Evolutionary conservation across 2,113 vertebrate species (phyloP).

Genomic region (Petroica traversi): DNA sequence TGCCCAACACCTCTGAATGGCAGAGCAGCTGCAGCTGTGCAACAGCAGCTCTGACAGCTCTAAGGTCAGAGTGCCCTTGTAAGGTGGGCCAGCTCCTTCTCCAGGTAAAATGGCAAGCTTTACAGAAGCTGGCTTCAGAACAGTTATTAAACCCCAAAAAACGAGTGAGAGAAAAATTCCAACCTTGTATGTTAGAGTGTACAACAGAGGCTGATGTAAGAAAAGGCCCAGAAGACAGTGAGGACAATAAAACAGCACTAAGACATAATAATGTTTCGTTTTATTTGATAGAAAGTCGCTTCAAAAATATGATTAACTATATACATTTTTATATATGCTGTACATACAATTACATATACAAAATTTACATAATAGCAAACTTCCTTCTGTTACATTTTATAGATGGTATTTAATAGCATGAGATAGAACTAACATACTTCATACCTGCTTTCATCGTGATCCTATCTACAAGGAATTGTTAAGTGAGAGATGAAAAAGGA

Average conservation of each 20-base stretch:
- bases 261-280: slow-evolving; percentile 9
- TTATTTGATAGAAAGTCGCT: slow-evolving; percentile 55
- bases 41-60: background rate
- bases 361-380: slow-evolving; percentile 24
- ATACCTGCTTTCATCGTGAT: slow-evolving; percentile 10
- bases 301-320: slow-evolving; percentile 60
- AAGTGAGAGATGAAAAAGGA: background rate
- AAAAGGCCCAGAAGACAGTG: background rate
- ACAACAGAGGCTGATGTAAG: background rate
- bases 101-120: background rate
- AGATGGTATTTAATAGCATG: background rate
- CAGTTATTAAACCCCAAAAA: background rate
- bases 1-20: background rate
- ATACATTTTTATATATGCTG: slow-evolving; percentile 43
- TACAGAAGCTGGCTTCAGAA: background rate
- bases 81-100: background rate
- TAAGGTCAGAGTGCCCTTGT: background rate
- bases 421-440: background rate
- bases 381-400: background rate
- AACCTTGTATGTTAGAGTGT: background rate
- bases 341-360: slow-evolving; percentile 53
- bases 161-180: rapidly evolving
- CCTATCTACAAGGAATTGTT: background rate
- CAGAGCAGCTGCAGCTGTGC: background rate
- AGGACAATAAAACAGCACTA: background rate